Conservation (phyloP, 2,113 vertebrate species). For the Bubalus kerabau region DNA sequence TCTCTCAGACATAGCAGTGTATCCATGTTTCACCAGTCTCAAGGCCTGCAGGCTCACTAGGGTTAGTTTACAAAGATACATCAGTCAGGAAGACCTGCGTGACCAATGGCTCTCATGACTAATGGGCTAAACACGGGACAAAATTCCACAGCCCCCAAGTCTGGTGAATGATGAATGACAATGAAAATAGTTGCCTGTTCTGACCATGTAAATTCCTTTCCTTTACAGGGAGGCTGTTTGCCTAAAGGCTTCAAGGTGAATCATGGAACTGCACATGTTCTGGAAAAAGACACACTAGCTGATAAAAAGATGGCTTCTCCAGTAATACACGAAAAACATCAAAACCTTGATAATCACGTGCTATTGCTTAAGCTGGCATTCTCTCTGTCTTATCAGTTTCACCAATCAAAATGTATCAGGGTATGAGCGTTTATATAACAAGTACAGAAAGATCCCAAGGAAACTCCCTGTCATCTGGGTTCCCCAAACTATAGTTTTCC, state of each 20-base stretch:
- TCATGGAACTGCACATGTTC: background rate
- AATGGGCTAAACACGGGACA: background rate
- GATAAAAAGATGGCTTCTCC: background rate
- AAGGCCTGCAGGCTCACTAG: background rate
- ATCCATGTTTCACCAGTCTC: background rate
- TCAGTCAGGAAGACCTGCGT: background rate
- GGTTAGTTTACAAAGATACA: background rate
- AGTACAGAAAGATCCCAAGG: background rate
- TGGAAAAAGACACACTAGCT: background rate
- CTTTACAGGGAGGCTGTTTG: slow-evolving; percentile 23
- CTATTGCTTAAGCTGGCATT: background rate
- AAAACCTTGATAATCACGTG: background rate
- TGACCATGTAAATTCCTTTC: slow-evolving; percentile 35
- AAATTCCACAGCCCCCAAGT: background rate
- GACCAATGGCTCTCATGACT: background rate
- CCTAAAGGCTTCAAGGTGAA: slow-evolving; percentile 12
- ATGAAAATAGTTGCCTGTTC: background rate
- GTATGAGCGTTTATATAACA: background rate
- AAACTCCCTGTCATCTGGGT: background rate
- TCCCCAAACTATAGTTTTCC: background rate
- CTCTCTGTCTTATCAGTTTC: background rate
- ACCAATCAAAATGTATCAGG: background rate
- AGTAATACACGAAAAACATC: background rate
- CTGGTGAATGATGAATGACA: slow-evolving; percentile 11
- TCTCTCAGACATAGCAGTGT: background rate